Percentiles rank a stretch among this genome's conserved stretches.
phyloP scores from a whole-genome alignment of 2,113 vertebrate species.

The Peucedramus taeniatus region DNA sequence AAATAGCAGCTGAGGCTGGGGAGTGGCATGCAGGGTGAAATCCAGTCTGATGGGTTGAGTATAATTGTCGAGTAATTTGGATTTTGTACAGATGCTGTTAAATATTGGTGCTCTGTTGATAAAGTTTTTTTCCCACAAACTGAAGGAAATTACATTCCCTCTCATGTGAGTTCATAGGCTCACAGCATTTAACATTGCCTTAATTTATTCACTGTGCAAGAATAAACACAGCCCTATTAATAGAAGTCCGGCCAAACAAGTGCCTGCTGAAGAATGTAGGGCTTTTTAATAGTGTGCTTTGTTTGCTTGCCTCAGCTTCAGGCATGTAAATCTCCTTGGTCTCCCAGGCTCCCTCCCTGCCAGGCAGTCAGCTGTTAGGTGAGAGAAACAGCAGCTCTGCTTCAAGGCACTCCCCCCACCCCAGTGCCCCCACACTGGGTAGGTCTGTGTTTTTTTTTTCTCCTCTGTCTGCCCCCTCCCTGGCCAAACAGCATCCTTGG shows the following conservation, averaged over 20 bases:
- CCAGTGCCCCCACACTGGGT: background rate
- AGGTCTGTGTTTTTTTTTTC: background rate
- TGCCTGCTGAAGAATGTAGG: conserved; percentile 53
- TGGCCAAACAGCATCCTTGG: background rate
- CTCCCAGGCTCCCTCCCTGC: background rate
- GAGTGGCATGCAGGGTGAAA: background rate
- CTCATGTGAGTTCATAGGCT: conserved; percentile 18
- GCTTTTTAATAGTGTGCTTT: conserved; percentile 48
- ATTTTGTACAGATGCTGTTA: background rate
- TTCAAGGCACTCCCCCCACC: background rate
- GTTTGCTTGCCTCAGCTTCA: conserved; percentile 55
- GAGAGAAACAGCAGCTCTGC: conserved; percentile 25
- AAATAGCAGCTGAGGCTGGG: background rate
- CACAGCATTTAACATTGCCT: background rate
- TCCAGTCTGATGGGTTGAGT: background rate
- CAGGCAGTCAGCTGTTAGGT: conserved; percentile 20
- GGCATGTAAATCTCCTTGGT: conserved; percentile 35
- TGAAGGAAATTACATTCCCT: background rate
- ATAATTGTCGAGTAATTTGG: background rate
- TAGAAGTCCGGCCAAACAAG: conserved; percentile 22
- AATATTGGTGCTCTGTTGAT: background rate
- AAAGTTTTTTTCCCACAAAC: background rate
- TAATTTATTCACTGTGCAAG: conserved; percentile 31
- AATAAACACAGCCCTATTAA: conserved; percentile 39
- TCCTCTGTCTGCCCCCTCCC: background rate